These are phyloP conservation scores for Zosterops pallidus DNA, from an alignment of 2,113 vertebrate species.

Conservation along the genomic window DNA sequence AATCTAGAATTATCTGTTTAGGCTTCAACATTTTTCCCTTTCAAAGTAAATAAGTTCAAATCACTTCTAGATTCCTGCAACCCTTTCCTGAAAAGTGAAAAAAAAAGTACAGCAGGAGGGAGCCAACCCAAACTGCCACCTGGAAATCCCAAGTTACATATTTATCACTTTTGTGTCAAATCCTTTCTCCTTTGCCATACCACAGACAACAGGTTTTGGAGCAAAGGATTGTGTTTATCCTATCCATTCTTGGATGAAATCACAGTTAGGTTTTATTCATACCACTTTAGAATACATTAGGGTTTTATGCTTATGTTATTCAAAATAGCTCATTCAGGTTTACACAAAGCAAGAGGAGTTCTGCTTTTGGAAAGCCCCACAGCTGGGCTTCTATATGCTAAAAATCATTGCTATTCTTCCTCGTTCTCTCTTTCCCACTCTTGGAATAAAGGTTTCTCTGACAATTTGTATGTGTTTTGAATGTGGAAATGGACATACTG, in stretches of 20 bases:
- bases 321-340: neutral
- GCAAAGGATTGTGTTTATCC: neutral
- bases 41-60: neutral
- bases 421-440: neutral
- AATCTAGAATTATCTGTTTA: neutral
- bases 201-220: neutral
- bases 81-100: neutral
- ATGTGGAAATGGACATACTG: slow-evolving; percentile 51
- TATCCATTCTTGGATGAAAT: neutral
- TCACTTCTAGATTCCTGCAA: neutral
- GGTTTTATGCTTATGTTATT: neutral
- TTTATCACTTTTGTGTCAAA: neutral
- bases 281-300: neutral
- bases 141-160: neutral
- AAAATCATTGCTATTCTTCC: neutral
- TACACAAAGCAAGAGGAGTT: neutral
- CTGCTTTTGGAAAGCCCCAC: neutral
- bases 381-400: neutral
- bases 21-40: neutral
- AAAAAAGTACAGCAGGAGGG: neutral
- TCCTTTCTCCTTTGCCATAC: neutral
- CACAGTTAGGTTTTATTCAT: neutral
- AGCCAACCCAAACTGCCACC: neutral
- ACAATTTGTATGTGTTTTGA: slow-evolving; percentile 50
- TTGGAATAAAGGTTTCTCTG: neutral